phyloP scores from a whole-genome alignment of 2,113 vertebrate genomes.

The Peromyscus leucopus region DNA sequence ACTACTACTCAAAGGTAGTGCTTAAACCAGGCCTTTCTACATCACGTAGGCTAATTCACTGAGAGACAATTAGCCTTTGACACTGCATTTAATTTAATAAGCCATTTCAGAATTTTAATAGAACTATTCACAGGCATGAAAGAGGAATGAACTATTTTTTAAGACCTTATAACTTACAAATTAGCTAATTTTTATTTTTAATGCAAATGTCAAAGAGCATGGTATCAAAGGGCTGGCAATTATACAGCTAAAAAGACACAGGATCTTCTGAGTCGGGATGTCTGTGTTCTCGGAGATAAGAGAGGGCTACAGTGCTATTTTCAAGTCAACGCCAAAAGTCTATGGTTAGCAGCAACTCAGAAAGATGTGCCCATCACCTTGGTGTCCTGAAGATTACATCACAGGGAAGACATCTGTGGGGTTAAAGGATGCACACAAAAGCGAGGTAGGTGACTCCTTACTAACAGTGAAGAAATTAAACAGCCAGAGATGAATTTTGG shows the following conservation, averaged over 20 bases:
- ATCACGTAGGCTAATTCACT: conserved; percentile 53
- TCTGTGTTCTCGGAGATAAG: conserved; percentile 43
- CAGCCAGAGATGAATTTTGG: not conserved
- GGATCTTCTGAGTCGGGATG: not conserved
- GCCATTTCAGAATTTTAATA: conserved; percentile 74
- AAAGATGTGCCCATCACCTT: not conserved
- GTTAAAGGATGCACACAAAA: not conserved
- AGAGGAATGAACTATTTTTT: conserved; percentile 66
- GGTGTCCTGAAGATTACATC: not conserved
- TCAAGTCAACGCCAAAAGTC: conserved; percentile 36
- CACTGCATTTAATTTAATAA: conserved; percentile 77
- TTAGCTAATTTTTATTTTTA: conserved; percentile 81
- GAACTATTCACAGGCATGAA: conserved; percentile 61
- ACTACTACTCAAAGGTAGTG: conserved; percentile 25
- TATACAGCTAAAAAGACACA: conserved; percentile 32
- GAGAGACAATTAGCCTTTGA: conserved; percentile 77
- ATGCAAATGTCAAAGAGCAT: conserved; percentile 74
- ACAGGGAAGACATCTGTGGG: not conserved
- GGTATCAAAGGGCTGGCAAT: conserved; percentile 66
- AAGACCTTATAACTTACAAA: conserved; percentile 77
- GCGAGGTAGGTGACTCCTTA: not conserved
- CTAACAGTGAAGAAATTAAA: not conserved
- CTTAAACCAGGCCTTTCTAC: conserved; percentile 44
- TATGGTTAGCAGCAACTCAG: not conserved
- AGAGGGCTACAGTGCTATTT: not conserved